These are phyloP conservation scores for Coranthus polyacanthus DNA, from an alignment of 2,797 vertebrate genomes.

Conservation along the genomic window DNA sequence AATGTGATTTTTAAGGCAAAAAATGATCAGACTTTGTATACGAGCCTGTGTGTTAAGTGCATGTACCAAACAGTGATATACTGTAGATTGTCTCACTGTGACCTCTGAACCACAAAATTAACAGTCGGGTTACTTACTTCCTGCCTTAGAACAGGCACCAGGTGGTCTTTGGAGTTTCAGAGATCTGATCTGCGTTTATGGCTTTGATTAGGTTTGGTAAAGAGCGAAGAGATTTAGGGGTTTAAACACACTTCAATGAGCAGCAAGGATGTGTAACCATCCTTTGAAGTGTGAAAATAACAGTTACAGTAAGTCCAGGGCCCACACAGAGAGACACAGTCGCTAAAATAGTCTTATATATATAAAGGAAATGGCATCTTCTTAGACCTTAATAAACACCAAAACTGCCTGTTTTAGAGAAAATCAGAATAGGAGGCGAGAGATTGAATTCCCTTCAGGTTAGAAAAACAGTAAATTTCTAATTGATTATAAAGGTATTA, in stretches of 20 bases:
- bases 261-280: constrained; percentile 76
- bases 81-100: constrained; percentile 54
- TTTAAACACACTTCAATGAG: constrained; percentile 67
- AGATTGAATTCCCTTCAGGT: constrained; percentile 61
- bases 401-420: constrained; percentile 31
- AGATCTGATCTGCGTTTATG: constrained; percentile 58
- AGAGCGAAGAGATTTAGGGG: constrained; percentile 58
- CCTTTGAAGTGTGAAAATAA: constrained; percentile 74
- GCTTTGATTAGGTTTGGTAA: constrained; percentile 76
- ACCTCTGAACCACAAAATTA: constrained; percentile 59
- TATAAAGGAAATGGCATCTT: constrained; percentile 47
- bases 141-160: constrained; percentile 44
- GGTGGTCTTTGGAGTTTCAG: constrained; percentile 64
- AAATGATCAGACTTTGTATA: constrained; percentile 55
- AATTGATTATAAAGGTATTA: constrained; percentile 33
- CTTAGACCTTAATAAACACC: too few relatives aligned
- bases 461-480: constrained; percentile 22
- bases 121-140: constrained; percentile 63
- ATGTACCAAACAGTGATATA: constrained; percentile 63
- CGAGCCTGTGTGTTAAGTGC: constrained; percentile 60
- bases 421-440: constrained; percentile 21
- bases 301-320: constrained; percentile 70
- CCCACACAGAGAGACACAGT: constrained; percentile 59
- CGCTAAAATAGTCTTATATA: constrained; percentile 44
- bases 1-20: constrained; percentile 82